Conservation (phyloP, 2,113 vertebrate species). For the Stercorarius parasiticus region DNA sequence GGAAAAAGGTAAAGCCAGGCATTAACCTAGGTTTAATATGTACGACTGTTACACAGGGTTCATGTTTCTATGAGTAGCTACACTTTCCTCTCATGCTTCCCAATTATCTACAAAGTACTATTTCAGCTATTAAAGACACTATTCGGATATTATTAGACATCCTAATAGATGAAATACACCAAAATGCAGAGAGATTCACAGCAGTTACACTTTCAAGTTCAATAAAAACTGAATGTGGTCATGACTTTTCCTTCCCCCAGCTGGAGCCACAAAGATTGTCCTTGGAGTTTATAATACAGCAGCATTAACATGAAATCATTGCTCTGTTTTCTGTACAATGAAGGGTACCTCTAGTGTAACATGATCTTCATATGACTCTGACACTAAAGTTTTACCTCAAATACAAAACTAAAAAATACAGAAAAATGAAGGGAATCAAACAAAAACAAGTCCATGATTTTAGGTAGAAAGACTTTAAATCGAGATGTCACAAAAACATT, state of each 20-base stretch:
- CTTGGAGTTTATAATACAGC: slow-evolving; percentile 34
- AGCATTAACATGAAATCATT: slow-evolving; percentile 40
- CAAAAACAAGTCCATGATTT: not conserved
- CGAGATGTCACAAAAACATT: not conserved
- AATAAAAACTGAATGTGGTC: slow-evolving; percentile 32
- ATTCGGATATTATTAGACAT: not conserved
- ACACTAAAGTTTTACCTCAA: not conserved
- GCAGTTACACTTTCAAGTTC: slow-evolving; percentile 33
- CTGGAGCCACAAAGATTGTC: slow-evolving; percentile 18
- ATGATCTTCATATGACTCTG: not conserved
- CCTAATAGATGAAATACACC: not conserved
- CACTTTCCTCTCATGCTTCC: not conserved
- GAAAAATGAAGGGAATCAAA: not conserved
- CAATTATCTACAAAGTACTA: not conserved
- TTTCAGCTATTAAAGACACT: slow-evolving; percentile 11
- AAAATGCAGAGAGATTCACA: slow-evolving; percentile 14
- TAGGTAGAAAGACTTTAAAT: not conserved
- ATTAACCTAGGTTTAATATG: not conserved
- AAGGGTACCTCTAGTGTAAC: slow-evolving; percentile 6
- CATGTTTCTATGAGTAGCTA: not conserved
- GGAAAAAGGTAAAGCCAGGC: not conserved
- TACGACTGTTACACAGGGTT: not conserved
- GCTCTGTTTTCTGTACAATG: slow-evolving; percentile 9
- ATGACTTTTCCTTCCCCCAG: slow-evolving; percentile 30
- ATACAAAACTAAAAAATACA: not conserved